phyloP scores from a whole-genome alignment of 1,140 invertebrate species.

The Contarinia nasturtii region DNA sequence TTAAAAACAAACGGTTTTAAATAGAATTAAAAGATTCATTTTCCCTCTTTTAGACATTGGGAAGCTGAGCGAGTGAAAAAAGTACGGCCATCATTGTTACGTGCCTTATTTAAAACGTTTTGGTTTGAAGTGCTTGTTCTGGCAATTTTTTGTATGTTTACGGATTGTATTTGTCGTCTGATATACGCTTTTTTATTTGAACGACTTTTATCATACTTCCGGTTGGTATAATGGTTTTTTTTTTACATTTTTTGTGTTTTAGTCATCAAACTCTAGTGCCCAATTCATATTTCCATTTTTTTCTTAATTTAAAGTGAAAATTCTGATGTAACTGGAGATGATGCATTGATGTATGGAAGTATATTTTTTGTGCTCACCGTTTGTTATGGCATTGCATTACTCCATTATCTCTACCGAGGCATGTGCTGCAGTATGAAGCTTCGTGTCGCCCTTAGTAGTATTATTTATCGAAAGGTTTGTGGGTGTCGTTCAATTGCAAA shows the following conservation, averaged over 20 bases:
- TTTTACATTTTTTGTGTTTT: background rate
- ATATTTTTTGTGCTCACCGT: constrained; percentile 29
- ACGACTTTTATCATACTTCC: constrained; percentile 1
- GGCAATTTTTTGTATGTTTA: background rate
- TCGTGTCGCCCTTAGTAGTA: constrained; percentile 34
- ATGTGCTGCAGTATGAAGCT: constrained; percentile 38
- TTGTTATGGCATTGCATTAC: constrained; percentile 26
- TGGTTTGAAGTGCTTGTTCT: background rate
- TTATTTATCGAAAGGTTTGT: constrained; percentile 37
- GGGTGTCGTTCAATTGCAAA: constrained; percentile 29
- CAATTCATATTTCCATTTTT: too few species aligned
- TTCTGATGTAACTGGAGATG: too few species aligned
- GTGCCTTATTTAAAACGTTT: background rate
- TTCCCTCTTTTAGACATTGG: constrained; percentile 1
- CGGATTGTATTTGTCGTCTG: constrained; percentile 1
- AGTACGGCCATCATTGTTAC: constrained; percentile 1
- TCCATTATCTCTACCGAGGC: constrained; percentile 32
- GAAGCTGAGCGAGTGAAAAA: background rate
- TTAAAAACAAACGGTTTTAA: background rate
- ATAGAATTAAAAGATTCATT: background rate
- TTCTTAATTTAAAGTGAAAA: background rate
- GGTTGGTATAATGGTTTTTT: too few species aligned
- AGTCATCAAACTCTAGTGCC: background rate
- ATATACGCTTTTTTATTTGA: background rate
- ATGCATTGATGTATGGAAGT: constrained; percentile 29